phyloP scores from a whole-genome alignment of 2,113 vertebrate genomes.

The Siniperca knerii region DNA sequence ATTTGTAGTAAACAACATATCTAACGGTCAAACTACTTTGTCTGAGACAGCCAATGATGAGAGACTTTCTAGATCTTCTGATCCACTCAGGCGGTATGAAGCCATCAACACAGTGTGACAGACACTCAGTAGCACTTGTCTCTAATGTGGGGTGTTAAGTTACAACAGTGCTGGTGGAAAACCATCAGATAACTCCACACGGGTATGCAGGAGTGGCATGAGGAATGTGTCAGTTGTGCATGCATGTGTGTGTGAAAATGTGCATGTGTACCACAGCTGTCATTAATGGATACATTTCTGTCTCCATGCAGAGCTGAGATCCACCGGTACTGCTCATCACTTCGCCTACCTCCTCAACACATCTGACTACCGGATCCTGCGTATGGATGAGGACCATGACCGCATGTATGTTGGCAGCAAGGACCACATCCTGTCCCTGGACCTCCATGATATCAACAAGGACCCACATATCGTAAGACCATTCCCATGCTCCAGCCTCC shows the following conservation, averaged over 20 bases:
- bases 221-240: conserved; percentile 60
- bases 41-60: conserved; percentile 26
- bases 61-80: conserved; percentile 46
- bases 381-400: conserved; percentile 98
- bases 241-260: conserved; percentile 40
- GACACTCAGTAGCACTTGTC: conserved; percentile 72
- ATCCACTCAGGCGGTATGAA: conserved; percentile 68
- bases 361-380: conserved; percentile 94
- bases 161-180: conserved; percentile 67
- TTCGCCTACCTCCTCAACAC: conserved; percentile 97
- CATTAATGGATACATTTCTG: conserved; percentile 48
- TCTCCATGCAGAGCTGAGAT: conserved; percentile 89
- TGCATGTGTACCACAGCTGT: conserved; percentile 49
- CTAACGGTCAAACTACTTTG: not conserved
- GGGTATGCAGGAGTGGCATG: conserved; percentile 48
- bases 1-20: not conserved
- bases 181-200: conserved; percentile 70
- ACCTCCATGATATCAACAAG: conserved; percentile 98
- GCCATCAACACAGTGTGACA: conserved; percentile 73
- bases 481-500: conserved; percentile 9
- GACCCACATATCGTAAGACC: conserved; percentile 96
- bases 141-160: conserved; percentile 71
- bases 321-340: conserved; percentile 93
- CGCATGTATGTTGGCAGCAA: conserved; percentile 99
- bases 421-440: conserved; percentile 95